Evolutionary conservation across 2,113 vertebrate species (phyloP).

Genomic region (Pseudopipra pipra): DNA sequence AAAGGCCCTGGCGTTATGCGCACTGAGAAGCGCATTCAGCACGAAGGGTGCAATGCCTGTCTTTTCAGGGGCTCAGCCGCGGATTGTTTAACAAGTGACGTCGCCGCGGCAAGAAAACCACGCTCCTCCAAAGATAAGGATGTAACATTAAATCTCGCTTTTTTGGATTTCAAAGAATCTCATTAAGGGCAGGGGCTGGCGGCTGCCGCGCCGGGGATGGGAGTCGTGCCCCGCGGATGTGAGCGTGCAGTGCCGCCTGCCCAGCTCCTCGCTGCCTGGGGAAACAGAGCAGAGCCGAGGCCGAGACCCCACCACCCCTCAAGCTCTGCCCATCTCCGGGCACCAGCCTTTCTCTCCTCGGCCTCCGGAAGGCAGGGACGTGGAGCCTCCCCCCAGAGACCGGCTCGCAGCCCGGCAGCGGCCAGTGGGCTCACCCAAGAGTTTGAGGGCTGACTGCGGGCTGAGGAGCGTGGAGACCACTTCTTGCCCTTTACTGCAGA

Average conservation of each 20-base stretch:
- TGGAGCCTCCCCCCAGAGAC: background rate
- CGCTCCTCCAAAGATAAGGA: constrained; percentile 54
- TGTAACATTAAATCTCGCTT: constrained; percentile 52
- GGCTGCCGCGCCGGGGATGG: background rate
- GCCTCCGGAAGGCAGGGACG: background rate
- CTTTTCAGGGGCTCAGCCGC: constrained; percentile 64
- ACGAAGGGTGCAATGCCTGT: constrained; percentile 65
- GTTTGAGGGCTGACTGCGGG: background rate
- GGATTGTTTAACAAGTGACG: constrained; percentile 64
- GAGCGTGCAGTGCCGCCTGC: background rate
- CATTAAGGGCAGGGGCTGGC: background rate
- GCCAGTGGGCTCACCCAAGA: background rate
- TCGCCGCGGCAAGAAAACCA: constrained; percentile 50
- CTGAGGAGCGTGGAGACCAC: background rate
- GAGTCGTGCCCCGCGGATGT: background rate
- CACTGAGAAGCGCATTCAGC: constrained; percentile 70
- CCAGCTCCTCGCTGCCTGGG: background rate
- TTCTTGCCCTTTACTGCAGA: background rate
- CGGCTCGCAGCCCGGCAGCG: background rate
- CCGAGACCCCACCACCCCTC: background rate
- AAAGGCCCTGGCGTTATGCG: constrained; percentile 73
- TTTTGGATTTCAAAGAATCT: constrained; percentile 54
- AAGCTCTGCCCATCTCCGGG: background rate
- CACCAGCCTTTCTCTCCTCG: background rate
- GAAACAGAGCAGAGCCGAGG: background rate